phyloP scores from a whole-genome alignment of 2,797 vertebrate species.

The Sebastolobus altivelis region DNA sequence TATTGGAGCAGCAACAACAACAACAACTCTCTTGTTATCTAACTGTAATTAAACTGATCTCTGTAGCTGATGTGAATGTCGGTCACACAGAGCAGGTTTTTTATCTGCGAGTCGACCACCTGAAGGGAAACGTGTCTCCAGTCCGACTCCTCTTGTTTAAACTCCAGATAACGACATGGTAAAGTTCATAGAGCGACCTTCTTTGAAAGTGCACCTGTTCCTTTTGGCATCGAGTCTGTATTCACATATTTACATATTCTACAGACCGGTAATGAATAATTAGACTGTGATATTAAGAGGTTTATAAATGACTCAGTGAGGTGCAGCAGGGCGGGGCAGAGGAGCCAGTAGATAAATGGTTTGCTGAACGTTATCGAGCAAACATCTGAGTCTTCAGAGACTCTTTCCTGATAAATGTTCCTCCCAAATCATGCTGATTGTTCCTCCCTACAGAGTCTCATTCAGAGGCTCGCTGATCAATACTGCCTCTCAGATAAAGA shows the following conservation, averaged over 20 bases:
- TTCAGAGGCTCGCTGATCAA: background rate
- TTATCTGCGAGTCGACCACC: too few relatives aligned
- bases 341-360: background rate
- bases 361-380: background rate
- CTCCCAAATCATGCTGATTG: background rate
- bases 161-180: background rate
- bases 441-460: background rate
- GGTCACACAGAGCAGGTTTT: too few relatives aligned
- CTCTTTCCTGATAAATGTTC: background rate
- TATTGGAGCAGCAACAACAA: background rate
- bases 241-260: constrained; percentile 9
- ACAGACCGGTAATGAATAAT: background rate
- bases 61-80: background rate
- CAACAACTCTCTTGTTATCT: background rate
- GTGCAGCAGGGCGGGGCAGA: background rate
- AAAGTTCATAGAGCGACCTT: background rate
- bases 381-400: background rate
- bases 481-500: background rate
- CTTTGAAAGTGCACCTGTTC: constrained; percentile 34
- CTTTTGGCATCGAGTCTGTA: constrained; percentile 1
- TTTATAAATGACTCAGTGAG: background rate
- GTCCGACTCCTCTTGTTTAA: background rate
- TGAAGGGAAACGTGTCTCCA: too few relatives aligned
- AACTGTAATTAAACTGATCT: background rate
- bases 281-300: background rate